phyloP scores from a whole-genome alignment of 2,888 invertebrate genomes.

The Andrena bucephala region DNA sequence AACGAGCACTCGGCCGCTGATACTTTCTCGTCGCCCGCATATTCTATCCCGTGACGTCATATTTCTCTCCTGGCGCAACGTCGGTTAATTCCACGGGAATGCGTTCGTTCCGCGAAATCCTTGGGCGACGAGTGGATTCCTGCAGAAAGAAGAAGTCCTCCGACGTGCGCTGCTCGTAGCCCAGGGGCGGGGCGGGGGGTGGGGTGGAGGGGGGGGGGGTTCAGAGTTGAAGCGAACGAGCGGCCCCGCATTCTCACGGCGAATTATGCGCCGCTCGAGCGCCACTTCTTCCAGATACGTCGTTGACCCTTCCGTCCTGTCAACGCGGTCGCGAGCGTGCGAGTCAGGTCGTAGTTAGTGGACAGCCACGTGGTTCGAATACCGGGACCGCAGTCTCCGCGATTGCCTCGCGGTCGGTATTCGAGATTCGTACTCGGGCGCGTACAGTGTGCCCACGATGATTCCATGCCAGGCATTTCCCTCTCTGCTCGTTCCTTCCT shows the following conservation, averaged over 20 bases:
- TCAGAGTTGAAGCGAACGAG: slow-evolving; percentile 1
- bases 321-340: slow-evolving; percentile 66
- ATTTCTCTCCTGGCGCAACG: too few species aligned
- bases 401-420: slow-evolving; percentile 64
- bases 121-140: too few species aligned
- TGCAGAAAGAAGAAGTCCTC: too few species aligned
- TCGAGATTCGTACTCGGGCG: slow-evolving; percentile 70
- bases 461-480: slow-evolving; percentile 69
- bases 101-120: too few species aligned
- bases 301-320: slow-evolving; percentile 61
- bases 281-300: slow-evolving; percentile 59
- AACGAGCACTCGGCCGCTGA: too few species aligned
- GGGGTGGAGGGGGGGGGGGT: not conserved
- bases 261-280: slow-evolving; percentile 32
- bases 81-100: too few species aligned
- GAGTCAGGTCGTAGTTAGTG: slow-evolving; percentile 58
- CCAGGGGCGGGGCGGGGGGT: not conserved
- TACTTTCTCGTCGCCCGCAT: too few species aligned
- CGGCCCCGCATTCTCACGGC: slow-evolving; percentile 25
- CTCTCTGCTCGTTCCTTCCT: slow-evolving; percentile 56
- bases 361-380: slow-evolving; percentile 77
- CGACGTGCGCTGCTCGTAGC: too few species aligned
- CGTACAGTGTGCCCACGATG: slow-evolving; percentile 62
- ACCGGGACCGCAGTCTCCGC: slow-evolving; percentile 66
- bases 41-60: too few species aligned